A percentile compares a stretch with the other conserved stretches of the same genome.
Evolutionary conservation across 2,888 invertebrate species (phyloP).

Genomic region (Eurois occulta): DNA sequence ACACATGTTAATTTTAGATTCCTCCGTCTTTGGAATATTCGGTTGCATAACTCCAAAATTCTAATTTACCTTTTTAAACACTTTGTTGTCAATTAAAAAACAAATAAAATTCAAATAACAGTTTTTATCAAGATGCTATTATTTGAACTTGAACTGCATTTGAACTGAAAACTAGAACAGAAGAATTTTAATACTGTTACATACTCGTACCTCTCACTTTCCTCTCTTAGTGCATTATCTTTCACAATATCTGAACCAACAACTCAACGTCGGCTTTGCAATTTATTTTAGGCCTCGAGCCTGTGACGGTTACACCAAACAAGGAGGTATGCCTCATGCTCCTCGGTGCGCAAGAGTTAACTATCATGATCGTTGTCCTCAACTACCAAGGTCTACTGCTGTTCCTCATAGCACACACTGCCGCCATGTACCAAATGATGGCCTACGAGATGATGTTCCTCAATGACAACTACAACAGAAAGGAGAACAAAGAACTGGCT

Average conservation of each 20-base stretch:
- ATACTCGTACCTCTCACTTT: background rate
- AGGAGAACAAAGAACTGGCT: slow-evolving; percentile 65
- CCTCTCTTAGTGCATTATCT: background rate
- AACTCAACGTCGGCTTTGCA: background rate
- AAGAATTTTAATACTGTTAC: background rate
- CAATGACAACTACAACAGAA: slow-evolving; percentile 63
- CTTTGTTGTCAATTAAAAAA: background rate
- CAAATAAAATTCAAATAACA: background rate
- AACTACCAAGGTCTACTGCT: slow-evolving; percentile 81
- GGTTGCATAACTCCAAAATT: background rate
- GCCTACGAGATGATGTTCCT: slow-evolving; percentile 77
- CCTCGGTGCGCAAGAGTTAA: slow-evolving; percentile 73
- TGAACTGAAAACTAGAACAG: background rate
- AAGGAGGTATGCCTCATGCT: slow-evolving; percentile 77
- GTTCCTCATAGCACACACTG: slow-evolving; percentile 81
- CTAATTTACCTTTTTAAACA: background rate
- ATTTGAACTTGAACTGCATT: background rate
- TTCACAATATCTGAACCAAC: background rate
- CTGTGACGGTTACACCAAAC: slow-evolving; percentile 76
- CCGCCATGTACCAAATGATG: slow-evolving; percentile 80
- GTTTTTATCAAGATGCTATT: background rate
- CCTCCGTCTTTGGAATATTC: slow-evolving; percentile 8
- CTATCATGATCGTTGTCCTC: slow-evolving; percentile 74
- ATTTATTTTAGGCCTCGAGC: slow-evolving; percentile 77
- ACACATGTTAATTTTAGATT: background rate